Conservation (phyloP, 1,140 invertebrate genomes). For the Euschistus heros region DNA sequence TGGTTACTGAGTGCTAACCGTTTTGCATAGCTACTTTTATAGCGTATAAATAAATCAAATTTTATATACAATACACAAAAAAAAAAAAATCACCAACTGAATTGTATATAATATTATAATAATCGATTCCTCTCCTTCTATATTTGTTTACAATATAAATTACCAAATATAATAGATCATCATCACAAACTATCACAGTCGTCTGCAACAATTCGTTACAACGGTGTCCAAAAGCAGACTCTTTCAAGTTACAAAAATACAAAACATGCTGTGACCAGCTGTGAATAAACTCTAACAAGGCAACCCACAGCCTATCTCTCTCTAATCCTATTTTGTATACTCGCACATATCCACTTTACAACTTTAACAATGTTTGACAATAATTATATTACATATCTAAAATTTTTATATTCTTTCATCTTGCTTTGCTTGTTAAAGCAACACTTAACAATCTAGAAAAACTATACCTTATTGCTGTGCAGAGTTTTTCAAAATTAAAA, state of each 20-base stretch:
- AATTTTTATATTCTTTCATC: background rate
- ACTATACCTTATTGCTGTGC: conserved; percentile 1
- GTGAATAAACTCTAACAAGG: conserved; percentile 25
- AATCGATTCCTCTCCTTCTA: conserved; percentile 2
- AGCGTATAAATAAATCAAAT: conserved; percentile 12
- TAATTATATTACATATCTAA: conserved; percentile 4
- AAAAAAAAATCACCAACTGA: conserved; percentile 15
- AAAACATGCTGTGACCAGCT: conserved; percentile 23
- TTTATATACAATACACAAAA: conserved; percentile 11
- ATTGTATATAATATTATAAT: background rate
- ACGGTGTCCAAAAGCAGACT: conserved; percentile 18
- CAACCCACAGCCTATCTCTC: conserved; percentile 27
- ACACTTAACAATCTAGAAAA: background rate
- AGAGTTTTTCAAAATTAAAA: background rate
- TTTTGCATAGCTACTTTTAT: conserved; percentile 2
- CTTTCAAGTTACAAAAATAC: conserved; percentile 29
- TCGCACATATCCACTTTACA: background rate
- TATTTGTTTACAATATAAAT: conserved; percentile 24
- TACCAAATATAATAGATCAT: conserved; percentile 24
- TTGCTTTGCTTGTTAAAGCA: background rate
- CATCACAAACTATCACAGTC: conserved; percentile 31
- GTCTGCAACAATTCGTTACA: conserved; percentile 24
- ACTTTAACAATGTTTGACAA: background rate
- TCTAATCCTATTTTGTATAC: background rate
- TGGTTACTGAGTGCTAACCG: conserved; percentile 14